phyloP scores from a whole-genome alignment of 1,140 invertebrate species.

The Caerostris extrusa region DNA sequence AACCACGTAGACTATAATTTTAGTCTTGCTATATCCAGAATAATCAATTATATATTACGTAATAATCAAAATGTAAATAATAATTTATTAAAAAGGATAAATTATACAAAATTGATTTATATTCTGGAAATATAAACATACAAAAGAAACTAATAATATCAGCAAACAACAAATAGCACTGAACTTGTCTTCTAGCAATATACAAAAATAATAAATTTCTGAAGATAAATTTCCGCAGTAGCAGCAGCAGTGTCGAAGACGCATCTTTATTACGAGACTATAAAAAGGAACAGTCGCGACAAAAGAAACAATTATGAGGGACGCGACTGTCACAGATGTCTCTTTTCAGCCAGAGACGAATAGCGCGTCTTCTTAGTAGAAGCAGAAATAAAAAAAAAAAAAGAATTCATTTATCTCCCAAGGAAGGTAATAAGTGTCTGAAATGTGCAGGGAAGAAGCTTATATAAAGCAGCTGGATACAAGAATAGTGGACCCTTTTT shows the following conservation, averaged over 20 bases:
- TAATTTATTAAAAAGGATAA: too few relatives aligned
- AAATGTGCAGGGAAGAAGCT: background rate
- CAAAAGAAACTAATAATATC: too few relatives aligned
- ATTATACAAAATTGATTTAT: too few relatives aligned
- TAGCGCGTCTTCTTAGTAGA: background rate
- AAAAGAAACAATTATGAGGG: slow-evolving; percentile 12
- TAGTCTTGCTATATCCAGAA: too few relatives aligned
- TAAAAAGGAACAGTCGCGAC: background rate
- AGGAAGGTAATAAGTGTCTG: slow-evolving; percentile 12
- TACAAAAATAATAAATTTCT: background rate
- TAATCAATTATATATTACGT: too few relatives aligned
- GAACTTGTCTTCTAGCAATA: too few relatives aligned
- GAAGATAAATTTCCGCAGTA: background rate
- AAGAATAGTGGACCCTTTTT: background rate
- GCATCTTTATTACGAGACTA: background rate
- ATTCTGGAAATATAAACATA: too few relatives aligned
- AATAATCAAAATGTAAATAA: too few relatives aligned
- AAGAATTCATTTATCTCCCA: background rate
- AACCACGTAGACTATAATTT: too few relatives aligned
- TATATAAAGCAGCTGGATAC: slow-evolving; percentile 1
- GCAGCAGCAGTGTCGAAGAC: background rate
- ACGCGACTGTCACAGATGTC: slow-evolving; percentile 30
- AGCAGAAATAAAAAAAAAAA: background rate
- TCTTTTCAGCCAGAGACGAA: background rate
- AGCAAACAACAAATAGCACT: too few relatives aligned